phyloP scores from a whole-genome alignment of 2,113 vertebrate species.

The Rissa tridactyla region DNA sequence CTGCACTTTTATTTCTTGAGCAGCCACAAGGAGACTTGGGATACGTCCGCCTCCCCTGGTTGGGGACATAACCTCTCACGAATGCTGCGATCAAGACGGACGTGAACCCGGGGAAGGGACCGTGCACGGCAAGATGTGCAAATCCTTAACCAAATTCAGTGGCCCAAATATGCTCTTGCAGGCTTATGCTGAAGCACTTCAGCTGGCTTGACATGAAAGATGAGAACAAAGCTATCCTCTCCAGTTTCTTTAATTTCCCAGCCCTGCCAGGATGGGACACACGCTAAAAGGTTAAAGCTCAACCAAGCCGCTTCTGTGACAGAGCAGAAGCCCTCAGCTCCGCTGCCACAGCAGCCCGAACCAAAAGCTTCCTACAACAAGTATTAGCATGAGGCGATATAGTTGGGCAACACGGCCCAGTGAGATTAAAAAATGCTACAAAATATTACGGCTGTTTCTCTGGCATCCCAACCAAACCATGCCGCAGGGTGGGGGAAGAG shows the following conservation, averaged over 20 bases:
- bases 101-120: not conserved
- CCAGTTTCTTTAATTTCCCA: not conserved
- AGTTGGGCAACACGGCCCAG: not conserved
- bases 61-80: not conserved
- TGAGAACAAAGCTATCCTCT: not conserved
- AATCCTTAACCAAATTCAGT: not conserved
- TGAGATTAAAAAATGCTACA: not conserved
- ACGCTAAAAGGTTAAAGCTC: not conserved
- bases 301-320: not conserved
- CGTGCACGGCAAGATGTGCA: not conserved
- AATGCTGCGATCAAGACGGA: not conserved
- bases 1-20: not conserved
- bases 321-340: not conserved
- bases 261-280: not conserved
- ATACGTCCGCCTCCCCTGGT: rapidly evolving
- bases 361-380: not conserved
- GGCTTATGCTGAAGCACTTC: not conserved
- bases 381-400: not conserved
- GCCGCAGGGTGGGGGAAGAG: not conserved
- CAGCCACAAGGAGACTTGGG: not conserved
- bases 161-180: not conserved
- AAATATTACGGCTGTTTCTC: rapidly evolving
- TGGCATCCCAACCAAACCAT: not conserved
- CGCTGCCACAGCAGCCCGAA: not conserved
- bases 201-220: not conserved